Evolutionary conservation across 2,888 invertebrate species (phyloP), one percentile per base, ranked within the genome.

Genomic region (Hyposoter dolosus): DNA sequence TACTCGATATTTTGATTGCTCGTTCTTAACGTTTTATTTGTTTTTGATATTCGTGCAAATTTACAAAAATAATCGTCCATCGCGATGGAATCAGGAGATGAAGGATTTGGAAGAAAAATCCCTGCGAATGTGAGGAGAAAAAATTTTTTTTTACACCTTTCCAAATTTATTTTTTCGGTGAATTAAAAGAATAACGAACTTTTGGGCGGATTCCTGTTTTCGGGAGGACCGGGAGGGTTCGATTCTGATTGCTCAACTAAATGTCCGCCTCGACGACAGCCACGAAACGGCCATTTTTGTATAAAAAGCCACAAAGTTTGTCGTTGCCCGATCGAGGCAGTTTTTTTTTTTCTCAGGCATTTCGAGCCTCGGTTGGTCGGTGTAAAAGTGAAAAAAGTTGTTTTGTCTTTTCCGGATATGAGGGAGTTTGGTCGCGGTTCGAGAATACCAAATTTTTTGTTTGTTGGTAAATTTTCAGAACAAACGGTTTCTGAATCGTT

Each of bases 301-400:
- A 82, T 86, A 83, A 87, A 87, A 83, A 81, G 71, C 78, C 81
- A 71, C 72, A 65, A 53, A 69, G 79, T 75, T 43, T 66, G 50
- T 60, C n/a, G n/a, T 63, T 47, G 28, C 60, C n/a, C 23, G 45
- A 43, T 78, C 43, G 23, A 56, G 60, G 56, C 4, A 23, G 45
- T 53, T 72, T 78, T 19, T 71, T 32, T 50, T 72, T 78, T 28
- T 32, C 65, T 19, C 28, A 76, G 65, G 28, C 28, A 28, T n/a
- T 23, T 35, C 45, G 45, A 60, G 65, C 47, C 65, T 47, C 74
- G 72, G 50, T 68, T 60, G 60, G 60, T 28, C 28, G 28, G 28
- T 60, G 28, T 6, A 60, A 60, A 28, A 60, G 60, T 60, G 28
- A 28, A 15, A 60, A 60, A 60, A 60, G 28, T 56, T 56, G 35